A percentile compares a stretch with the other conserved stretches of the same genome.
phyloP scores from a whole-genome alignment of 1,140 invertebrate genomes.

The Tetranychus cinnabarinus region DNA sequence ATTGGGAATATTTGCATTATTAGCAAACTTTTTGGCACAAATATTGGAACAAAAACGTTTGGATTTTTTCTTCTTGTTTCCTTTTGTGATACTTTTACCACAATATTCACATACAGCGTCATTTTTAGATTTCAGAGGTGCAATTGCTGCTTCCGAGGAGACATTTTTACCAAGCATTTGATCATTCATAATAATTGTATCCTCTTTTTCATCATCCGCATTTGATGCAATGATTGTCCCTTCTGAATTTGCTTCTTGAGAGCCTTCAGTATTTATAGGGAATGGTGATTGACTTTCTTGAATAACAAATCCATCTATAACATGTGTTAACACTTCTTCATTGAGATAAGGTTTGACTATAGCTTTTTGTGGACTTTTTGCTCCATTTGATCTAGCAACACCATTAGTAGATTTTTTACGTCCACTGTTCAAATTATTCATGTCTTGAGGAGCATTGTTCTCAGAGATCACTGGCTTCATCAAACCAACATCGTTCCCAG shows the following conservation, averaged over 20 bases:
- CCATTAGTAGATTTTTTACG: background rate
- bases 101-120: background rate
- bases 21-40: background rate
- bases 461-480: background rate
- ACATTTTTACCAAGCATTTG: background rate
- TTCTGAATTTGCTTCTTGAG: background rate
- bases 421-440: background rate
- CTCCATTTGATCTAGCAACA: constrained; percentile 6
- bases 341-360: constrained; percentile 45
- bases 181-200: background rate
- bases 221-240: background rate
- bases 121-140: background rate
- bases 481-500: background rate
- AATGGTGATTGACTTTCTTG: constrained; percentile 41
- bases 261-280: constrained; percentile 8
- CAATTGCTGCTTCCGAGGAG: no score
- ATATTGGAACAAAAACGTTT: background rate
- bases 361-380: constrained; percentile 34
- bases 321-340: constrained; percentile 67
- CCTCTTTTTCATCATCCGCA: background rate
- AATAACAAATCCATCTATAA: constrained; percentile 89
- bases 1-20: background rate
- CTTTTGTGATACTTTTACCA: background rate
- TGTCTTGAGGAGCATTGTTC: background rate
- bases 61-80: background rate